phyloP scores from a whole-genome alignment of 2,797 vertebrate species.

The Muraenolepis orangiensis region DNA sequence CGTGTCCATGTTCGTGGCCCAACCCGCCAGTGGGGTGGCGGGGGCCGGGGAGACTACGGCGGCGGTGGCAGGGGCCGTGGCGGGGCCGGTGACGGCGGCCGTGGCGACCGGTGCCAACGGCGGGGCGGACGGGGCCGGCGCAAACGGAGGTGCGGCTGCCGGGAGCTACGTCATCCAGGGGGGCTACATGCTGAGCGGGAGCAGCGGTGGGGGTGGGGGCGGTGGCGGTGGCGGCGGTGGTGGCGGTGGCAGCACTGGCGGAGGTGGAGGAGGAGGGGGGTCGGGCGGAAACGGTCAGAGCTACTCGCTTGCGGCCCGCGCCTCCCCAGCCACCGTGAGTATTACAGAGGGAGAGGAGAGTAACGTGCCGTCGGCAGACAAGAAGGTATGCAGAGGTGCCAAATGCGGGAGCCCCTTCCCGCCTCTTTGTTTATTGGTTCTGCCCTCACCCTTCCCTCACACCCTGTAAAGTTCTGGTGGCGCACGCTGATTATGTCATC shows the following conservation, averaged over 20 bases:
- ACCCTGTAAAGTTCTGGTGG: conserved; percentile 26
- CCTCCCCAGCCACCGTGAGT: conserved; percentile 94
- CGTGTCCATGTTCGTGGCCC: conserved; percentile 90
- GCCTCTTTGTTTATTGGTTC: conserved; percentile 50
- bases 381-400: conserved; percentile 81
- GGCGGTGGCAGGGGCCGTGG: conserved; percentile 76
- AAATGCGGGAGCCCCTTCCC: conserved; percentile 55
- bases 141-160: conserved; percentile 67
- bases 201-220: neutral
- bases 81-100: conserved; percentile 55
- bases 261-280: conserved; percentile 44
- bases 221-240: conserved; percentile 13
- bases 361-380: conserved; percentile 85
- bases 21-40: conserved; percentile 73
- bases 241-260: conserved; percentile 50
- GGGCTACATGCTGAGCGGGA: conserved; percentile 85
- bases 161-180: too few relatives aligned
- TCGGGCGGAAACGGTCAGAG: conserved; percentile 76
- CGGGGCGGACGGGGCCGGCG: conserved; percentile 65
- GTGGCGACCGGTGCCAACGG: conserved; percentile 51
- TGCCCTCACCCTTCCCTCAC: conserved; percentile 1
- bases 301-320: conserved; percentile 87
- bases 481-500: conserved; percentile 63
- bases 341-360: conserved; percentile 82
- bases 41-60: conserved; percentile 66